Evolutionary conservation across 2,888 invertebrate genomes (phyloP).

Genomic region (Cosmia trapezina): DNA sequence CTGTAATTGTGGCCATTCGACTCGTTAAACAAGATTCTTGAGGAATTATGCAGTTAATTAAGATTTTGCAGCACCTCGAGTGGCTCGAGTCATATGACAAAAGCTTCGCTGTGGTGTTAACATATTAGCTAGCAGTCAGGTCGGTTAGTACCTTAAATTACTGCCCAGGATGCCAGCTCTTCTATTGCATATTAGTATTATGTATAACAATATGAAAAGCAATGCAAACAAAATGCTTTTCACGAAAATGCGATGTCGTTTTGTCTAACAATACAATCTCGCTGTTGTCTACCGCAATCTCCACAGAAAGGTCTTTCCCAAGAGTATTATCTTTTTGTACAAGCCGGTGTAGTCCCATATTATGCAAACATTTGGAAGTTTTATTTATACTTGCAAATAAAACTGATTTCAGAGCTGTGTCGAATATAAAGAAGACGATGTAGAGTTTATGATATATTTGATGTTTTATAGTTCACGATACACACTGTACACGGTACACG

Average conservation of each 20-base stretch:
- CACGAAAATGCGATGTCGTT: conserved; percentile 21
- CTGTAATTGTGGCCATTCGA: no score
- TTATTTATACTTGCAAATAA: conserved; percentile 48
- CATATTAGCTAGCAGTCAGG: no score
- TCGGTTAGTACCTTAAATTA: no score
- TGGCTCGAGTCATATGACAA: no score
- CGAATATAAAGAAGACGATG: conserved; percentile 34
- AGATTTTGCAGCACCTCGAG: no score
- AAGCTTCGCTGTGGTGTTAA: no score
- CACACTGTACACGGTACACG: no score
- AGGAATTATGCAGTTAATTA: no score
- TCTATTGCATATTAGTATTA: neutral
- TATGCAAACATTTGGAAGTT: conserved; percentile 45
- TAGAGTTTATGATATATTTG: conserved; percentile 35
- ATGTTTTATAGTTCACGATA: no score
- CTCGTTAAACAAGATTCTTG: no score
- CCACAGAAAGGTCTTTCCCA: conserved; percentile 66
- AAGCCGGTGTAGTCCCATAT: conserved; percentile 22
- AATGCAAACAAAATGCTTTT: conserved; percentile 1
- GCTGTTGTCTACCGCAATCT: conserved; percentile 39
- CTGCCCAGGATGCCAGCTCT: neutral
- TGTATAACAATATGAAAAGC: conserved; percentile 3
- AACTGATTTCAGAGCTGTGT: conserved; percentile 46
- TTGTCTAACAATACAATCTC: conserved; percentile 29
- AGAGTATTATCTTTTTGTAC: conserved; percentile 62